Percentiles rank a stretch among this genome's conserved stretches.
Conservation (phyloP, 2,113 vertebrate species). For the Genyomyrus donnyi region DNA sequence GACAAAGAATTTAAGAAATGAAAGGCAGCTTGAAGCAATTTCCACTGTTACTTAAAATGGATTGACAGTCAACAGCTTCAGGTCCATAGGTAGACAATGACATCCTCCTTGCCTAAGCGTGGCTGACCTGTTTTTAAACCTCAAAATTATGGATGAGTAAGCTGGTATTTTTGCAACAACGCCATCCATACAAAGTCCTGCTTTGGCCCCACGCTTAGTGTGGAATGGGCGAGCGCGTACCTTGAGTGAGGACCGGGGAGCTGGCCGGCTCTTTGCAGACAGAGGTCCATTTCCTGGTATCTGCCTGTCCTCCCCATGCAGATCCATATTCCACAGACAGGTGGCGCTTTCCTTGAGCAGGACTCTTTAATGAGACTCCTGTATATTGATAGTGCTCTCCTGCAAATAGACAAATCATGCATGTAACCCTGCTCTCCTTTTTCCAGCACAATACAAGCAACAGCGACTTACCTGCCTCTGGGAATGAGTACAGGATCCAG, state of each 20-base stretch:
- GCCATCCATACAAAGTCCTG: not conserved
- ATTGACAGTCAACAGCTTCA: not conserved
- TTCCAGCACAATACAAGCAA: not conserved
- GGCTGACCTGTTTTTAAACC: not conserved
- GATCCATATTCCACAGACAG: constrained; percentile 49
- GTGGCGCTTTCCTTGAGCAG: constrained; percentile 40
- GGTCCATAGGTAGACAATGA: not conserved
- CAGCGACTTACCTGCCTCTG: not conserved
- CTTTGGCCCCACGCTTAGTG: not conserved
- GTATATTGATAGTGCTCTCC: constrained; percentile 52
- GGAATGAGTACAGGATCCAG: not conserved
- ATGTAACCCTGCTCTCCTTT: constrained; percentile 33
- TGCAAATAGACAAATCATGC: constrained; percentile 58
- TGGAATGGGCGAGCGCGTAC: constrained; percentile 29
- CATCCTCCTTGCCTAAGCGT: not conserved
- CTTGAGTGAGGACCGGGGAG: constrained; percentile 49
- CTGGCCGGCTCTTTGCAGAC: constrained; percentile 20
- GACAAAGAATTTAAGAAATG: not conserved
- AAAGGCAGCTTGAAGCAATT: not conserved
- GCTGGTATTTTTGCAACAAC: not conserved
- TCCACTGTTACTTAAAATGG: not conserved
- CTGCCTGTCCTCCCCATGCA: constrained; percentile 31
- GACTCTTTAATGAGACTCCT: constrained; percentile 48
- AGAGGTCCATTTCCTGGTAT: constrained; percentile 42
- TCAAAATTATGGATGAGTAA: not conserved